Conservation (phyloP, 2,888 invertebrate genomes). For the Metopia argyrocephala region DNA sequence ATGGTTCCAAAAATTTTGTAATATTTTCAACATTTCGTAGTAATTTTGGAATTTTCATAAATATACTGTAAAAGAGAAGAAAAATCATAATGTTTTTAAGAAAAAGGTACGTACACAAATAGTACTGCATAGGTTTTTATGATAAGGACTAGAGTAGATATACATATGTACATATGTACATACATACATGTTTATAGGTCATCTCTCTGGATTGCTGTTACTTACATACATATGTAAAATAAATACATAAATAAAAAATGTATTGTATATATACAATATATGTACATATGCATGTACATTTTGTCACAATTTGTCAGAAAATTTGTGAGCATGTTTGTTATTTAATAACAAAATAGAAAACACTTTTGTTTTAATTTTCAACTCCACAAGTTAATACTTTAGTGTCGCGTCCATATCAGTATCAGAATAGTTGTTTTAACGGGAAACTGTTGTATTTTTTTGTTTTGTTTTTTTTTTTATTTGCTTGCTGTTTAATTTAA, state of each 20-base stretch:
- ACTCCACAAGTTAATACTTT: background rate
- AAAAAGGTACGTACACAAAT: too few species aligned
- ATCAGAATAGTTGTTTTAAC: background rate
- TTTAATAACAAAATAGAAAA: background rate
- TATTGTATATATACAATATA: too few species aligned
- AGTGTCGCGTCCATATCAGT: background rate
- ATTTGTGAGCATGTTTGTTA: too few species aligned
- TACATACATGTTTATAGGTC: too few species aligned
- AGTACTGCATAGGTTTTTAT: too few species aligned
- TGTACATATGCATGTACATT: background rate
- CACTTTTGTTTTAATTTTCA: background rate
- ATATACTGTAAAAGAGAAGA: conserved; percentile 55
- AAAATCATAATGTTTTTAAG: background rate
- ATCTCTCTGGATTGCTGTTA: too few species aligned
- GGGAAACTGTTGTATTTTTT: background rate
- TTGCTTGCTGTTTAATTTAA: background rate
- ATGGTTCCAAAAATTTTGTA: conserved; percentile 63
- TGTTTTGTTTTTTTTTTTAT: background rate
- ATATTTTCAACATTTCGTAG: conserved; percentile 53
- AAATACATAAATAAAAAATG: background rate
- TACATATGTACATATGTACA: too few species aligned
- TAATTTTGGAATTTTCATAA: conserved; percentile 59
- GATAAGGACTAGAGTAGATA: too few species aligned
- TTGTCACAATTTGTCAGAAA: background rate
- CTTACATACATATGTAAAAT: too few species aligned